phyloP scores from a whole-genome alignment of 1,140 invertebrate genomes.

The Drosophila setifemur region DNA sequence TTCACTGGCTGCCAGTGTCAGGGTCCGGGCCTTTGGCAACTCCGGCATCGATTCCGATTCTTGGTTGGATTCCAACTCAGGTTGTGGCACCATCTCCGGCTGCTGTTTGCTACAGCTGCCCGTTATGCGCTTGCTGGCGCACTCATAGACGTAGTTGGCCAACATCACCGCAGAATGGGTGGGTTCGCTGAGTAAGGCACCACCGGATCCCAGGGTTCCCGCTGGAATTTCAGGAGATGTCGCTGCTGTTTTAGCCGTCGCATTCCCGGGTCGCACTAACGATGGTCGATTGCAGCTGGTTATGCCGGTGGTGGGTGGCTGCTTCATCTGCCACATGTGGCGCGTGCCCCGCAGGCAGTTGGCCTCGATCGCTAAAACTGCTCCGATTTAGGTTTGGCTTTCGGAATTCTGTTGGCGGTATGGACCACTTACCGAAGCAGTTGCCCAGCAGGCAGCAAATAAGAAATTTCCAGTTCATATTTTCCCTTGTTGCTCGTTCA shows the following conservation, averaged over 20 bases:
- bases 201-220: no score
- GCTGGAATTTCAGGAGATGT: conserved; percentile 1
- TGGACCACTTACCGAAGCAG: conserved; percentile 10
- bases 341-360: conserved; percentile 21
- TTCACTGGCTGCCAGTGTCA: conserved; percentile 4
- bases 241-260: background rate
- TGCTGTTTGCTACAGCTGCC: background rate
- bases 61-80: conserved; percentile 13
- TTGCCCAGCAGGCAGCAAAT: conserved; percentile 3
- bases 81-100: no score
- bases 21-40: conserved; percentile 3
- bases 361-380: conserved; percentile 5
- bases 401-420: background rate
- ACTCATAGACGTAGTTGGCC: conserved; percentile 49
- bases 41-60: conserved; percentile 11
- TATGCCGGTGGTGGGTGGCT: background rate
- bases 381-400: background rate
- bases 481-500: conserved; percentile 2
- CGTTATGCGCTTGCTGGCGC: conserved; percentile 22
- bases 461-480: conserved; percentile 18
- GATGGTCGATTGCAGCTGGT: conserved; percentile 34
- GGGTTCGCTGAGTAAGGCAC: no score
- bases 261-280: background rate
- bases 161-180: conserved; percentile 13
- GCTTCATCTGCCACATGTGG: conserved; percentile 51